Evolutionary conservation across 2,888 invertebrate genomes (phyloP), one percentile per base, ranked within the genome.

Genomic region (Andrena marginata): DNA sequence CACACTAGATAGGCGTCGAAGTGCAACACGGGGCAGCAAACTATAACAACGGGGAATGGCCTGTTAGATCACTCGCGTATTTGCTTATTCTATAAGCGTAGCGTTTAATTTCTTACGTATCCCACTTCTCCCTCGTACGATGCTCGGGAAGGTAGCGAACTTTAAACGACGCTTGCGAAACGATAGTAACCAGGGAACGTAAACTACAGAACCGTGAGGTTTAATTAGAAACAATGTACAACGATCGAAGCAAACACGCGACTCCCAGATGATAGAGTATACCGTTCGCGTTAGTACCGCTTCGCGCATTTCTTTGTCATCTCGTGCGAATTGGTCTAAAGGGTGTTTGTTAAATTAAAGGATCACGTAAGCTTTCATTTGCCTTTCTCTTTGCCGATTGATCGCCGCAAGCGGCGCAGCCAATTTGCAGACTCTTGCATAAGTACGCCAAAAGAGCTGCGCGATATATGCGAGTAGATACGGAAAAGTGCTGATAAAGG

Each of bases 301-400:
- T 88, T 85, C 86, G 87, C 79, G 83, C 89, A 89, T 89, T 87
- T 85, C 78, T 83, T 64, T 87, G 85, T 80, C 79, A 85, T 85
- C 85, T 85, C 70, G 87, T 89, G 89, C 84, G 84, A 89, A 89
- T 87, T 85, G 89, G 71, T 89, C 89, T 74, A 80, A 85, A 85
- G 88, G 85, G 77, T 89, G 87, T 89, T 89, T 85, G 88, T 84
- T 89, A 84, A 75, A 49, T 23, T 56, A 4, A 16, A 42, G 16
- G 42, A 42, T 42, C 42, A 16, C 5, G 16, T 16, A 42, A 42
- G 42, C 42, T 54, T 54, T 20, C 54, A 8, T 7, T 29, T 31
- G 26, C n/a, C 29, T 62, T 8, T 31, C 7, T 33, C 7, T 49
- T 65, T 42, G 42, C 42, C 42, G 42, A 42, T 42, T 42, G 13